Evolutionary conservation across 2,113 vertebrate genomes (phyloP), one percentile per base, ranked within the genome.

Genomic region (Nipponia nippon): DNA sequence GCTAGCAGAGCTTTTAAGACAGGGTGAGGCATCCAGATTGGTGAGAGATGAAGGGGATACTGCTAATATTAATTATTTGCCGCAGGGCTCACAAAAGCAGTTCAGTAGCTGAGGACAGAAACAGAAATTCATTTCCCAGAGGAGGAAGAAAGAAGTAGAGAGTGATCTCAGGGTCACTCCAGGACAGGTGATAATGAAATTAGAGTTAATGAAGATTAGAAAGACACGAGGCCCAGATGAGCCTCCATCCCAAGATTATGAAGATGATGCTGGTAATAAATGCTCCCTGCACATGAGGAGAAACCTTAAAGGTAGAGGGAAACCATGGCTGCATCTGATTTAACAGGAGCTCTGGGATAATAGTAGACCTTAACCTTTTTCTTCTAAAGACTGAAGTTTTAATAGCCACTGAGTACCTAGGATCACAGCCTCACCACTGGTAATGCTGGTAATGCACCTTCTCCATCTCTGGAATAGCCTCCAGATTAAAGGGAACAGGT

Each of bases 161-260:
- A 56, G 95, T 95, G 96, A 97, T 95, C 93, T 92, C 92, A 76
- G 95, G 97, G 97, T 98, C 97, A 98, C 92, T 92, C 96, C 90
- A 90, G 98, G 97, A 98, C 95, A 98, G 98, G 98, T 98, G 98
- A 98, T 98, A 98, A 98, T 98, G 96, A 97, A 98, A 98, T 98
- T 98, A 97, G 97, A 97, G 95, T 95, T 98, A 98, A 98, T 97
- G 98, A 98, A 97, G 96, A 97, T 97, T 96, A 97, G 91, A 93
- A 97, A 96, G 95, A 92, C 93, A 88, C 80, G 29, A 36, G 80
- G 83, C 83, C 95, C 98, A 98, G 98, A 98, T 98, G 97, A 96
- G 96, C 83, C 90, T 94, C 85, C 38, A 36, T 79, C 75, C 65
- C 79, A 89, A 78, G 87, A 87, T 97, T 95, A 78, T 66, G 47